Percentiles rank a stretch among this genome's conserved stretches.
These are phyloP conservation scores for Lemur catta DNA, from an alignment of 2,797 vertebrate genomes.

Conservation along the genomic window DNA sequence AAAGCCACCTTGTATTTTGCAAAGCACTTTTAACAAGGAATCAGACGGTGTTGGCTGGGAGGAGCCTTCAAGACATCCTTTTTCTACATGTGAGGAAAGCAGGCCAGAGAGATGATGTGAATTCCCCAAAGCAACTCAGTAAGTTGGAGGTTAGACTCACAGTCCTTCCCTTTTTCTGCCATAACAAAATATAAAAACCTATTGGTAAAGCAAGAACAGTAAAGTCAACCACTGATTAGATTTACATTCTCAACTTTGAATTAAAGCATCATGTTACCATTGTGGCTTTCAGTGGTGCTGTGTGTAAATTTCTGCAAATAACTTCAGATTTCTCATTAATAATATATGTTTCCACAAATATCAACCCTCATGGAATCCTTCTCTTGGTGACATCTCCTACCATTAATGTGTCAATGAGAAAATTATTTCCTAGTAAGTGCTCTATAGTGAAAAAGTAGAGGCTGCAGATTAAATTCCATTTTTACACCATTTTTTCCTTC, in stretches of 20 bases:
- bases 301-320: not conserved
- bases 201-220: not conserved
- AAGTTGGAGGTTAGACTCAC: not conserved
- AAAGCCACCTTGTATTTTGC: conserved; percentile 36
- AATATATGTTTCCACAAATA: not conserved
- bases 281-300: not conserved
- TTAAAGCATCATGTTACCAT: not conserved
- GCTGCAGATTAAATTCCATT: conserved; percentile 71
- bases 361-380: not conserved
- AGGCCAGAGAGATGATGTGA: not conserved
- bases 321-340: conserved; percentile 35
- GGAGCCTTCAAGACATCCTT: not conserved
- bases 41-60: not conserved
- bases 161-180: not conserved
- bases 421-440: conserved; percentile 57
- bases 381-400: conserved; percentile 53
- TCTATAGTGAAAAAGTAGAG: conserved; percentile 68
- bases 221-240: not conserved
- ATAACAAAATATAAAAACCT: not conserved
- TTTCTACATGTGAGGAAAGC: not conserved
- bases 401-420: conserved; percentile 62
- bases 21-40: conserved; percentile 40
- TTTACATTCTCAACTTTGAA: not conserved
- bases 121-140: not conserved
- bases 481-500: conserved; percentile 62